Base-by-base conservation (phyloP, 2,797 vertebrate species). In the Chromis chromis region DNA sequence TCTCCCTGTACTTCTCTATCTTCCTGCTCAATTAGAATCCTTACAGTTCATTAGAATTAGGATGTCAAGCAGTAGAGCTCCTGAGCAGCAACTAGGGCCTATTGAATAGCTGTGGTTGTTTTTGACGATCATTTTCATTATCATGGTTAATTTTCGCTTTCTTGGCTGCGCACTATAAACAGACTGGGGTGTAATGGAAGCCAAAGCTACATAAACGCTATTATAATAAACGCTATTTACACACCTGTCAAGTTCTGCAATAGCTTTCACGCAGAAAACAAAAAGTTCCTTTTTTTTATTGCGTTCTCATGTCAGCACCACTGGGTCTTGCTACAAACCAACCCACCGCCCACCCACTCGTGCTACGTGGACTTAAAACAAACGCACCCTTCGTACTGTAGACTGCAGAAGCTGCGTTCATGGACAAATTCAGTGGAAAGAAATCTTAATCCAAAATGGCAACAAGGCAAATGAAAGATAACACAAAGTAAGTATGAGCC, bases 21-120 rank as follows among this genome's bases (percentile, higher is more conserved):
- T 85, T 71, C 68, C 78, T 56, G 55, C 57, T 78, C 13, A 3
- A 78, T 77, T 24, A 54, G 24, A 70, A 60, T 62, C 52, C 70
- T 73, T 69, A 48, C 59, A 61, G 48, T 69, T 58, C 50, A 53
- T 44, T 19, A 19, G 64, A 63, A 78, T 68, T 74, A 64, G 6
- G 40, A 39, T 58, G 61, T 67, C 63, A 67, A 12, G 17, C 52
- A 55, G 69, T 1, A 33, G 13, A 52, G 77, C 50, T 69, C 31
- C 33, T 59, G 24, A 14, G 24, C 33, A 17, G 56, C 39, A 70
- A 48, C 44, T 54, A 17, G 44, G 44, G 19, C 40, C 40, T 53
- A 52, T 10, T 36, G 11, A 36, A 36, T 36, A 36, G 2, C 21
- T 4, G 16, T 54, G 17, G 21, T 49, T 44, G 28, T n/a, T 54